These are phyloP conservation scores for Psammodynastes pulverulentus DNA, from an alignment of 2,113 vertebrate species.

Conservation along the genomic window DNA sequence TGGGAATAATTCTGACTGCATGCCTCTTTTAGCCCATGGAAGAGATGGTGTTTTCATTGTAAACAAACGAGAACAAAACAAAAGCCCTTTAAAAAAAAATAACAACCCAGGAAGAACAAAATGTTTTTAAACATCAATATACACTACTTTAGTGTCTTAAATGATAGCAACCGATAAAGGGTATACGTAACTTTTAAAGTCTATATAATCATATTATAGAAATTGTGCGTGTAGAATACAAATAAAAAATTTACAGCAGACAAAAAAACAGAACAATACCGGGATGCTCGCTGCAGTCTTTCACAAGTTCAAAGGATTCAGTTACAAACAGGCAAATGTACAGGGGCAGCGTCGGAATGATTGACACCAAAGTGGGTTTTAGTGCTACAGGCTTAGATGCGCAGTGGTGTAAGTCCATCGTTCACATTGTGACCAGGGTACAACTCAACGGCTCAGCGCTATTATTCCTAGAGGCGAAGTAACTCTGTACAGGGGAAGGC, in stretches of 20 bases:
- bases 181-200: background rate
- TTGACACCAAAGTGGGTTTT: background rate
- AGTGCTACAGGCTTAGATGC: background rate
- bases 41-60: background rate
- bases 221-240: background rate
- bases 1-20: background rate
- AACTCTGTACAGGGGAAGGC: background rate
- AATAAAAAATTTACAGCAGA: background rate
- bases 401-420: background rate
- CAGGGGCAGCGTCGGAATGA: constrained; percentile 9
- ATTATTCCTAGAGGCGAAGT: background rate
- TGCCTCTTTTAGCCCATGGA: background rate
- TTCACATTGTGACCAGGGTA: constrained; percentile 28
- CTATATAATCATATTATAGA: background rate
- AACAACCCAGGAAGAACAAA: background rate
- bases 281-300: background rate
- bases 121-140: background rate
- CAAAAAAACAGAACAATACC: background rate
- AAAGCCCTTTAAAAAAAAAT: background rate
- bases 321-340: background rate
- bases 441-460: background rate
- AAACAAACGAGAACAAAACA: background rate
- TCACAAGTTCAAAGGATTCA: constrained; percentile 20
- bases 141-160: background rate
- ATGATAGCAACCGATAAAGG: constrained; percentile 1